These are phyloP conservation scores for Cyprinodon diabolis DNA, from an alignment of 2,797 vertebrate species.

Conservation along the genomic window DNA sequence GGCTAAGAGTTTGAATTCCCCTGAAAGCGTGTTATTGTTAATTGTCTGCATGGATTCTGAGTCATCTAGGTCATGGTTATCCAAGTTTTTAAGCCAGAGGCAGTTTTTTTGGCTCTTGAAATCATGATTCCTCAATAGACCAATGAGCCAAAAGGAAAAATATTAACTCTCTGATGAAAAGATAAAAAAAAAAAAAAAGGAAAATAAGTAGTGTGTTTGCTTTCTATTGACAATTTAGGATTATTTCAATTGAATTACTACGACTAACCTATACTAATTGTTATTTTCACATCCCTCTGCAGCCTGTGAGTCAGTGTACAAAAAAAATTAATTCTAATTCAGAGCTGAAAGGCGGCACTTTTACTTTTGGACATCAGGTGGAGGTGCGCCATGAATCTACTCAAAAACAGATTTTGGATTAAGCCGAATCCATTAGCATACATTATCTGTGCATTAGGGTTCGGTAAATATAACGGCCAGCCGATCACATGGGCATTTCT, in stretches of 20 bases:
- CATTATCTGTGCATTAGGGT: constrained; percentile 65
- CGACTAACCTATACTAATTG: background rate
- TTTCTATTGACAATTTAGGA: background rate
- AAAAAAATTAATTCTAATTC: constrained; percentile 13
- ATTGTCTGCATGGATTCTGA: constrained; percentile 16
- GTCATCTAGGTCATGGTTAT: constrained; percentile 18
- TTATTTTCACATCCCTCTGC: constrained; percentile 10
- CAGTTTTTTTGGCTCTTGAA: constrained; percentile 15
- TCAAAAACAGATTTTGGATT: constrained; percentile 59
- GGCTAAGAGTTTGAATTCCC: constrained; percentile 12
- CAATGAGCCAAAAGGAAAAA: background rate
- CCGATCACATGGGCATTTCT: constrained; percentile 66
- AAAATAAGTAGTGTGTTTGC: background rate
- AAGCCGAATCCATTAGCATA: constrained; percentile 69
- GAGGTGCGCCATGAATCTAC: constrained; percentile 48
- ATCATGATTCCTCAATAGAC: background rate
- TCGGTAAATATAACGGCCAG: constrained; percentile 50
- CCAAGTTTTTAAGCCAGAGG: constrained; percentile 1
- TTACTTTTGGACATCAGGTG: constrained; percentile 53
- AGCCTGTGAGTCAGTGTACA: background rate
- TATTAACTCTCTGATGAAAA: background rate
- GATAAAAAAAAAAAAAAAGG: constrained; percentile 4
- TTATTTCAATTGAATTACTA: background rate
- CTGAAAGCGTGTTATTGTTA: constrained; percentile 16
- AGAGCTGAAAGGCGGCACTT: constrained; percentile 21